A percentile compares a stretch with the other conserved stretches of the same genome.
Evolutionary conservation across 2,888 invertebrate genomes (phyloP).

Genomic region (Morpho achilles): DNA sequence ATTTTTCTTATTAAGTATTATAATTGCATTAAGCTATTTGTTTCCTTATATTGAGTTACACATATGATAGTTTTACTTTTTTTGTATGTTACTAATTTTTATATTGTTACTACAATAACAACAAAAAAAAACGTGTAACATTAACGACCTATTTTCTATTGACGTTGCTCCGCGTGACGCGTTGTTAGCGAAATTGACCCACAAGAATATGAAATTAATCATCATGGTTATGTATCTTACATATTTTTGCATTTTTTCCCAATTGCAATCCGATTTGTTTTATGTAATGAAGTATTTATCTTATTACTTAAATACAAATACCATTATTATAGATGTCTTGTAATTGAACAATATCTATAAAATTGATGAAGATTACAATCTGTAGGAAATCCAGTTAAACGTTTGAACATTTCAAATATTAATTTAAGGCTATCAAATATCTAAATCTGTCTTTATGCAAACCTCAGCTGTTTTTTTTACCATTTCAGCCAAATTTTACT

Average conservation of each 20-base stretch:
- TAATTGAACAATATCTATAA: no score
- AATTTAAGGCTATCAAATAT: no score
- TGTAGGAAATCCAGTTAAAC: no score
- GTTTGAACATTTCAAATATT: no score
- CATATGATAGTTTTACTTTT: background rate
- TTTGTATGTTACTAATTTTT: background rate
- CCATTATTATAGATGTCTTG: no score
- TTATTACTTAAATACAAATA: no score
- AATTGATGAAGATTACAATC: no score
- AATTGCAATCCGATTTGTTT: no score
- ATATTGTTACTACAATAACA: background rate
- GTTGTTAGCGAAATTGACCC: constrained; percentile 39
- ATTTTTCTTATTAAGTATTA: constrained; percentile 31
- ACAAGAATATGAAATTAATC: background rate
- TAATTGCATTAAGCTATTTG: constrained; percentile 1
- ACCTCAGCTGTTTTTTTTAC: no score
- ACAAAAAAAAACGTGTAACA: constrained; percentile 6
- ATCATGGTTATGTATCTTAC: background rate
- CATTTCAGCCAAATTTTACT: no score
- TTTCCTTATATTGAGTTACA: background rate
- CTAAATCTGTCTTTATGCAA: no score
- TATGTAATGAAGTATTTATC: no score
- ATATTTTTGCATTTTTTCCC: background rate
- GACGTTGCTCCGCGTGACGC: constrained; percentile 73
- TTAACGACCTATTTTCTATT: constrained; percentile 66